These are phyloP conservation scores for Hippocampus guttulatus DNA, from an alignment of 2,113 vertebrate genomes.

Conservation along the genomic window DNA sequence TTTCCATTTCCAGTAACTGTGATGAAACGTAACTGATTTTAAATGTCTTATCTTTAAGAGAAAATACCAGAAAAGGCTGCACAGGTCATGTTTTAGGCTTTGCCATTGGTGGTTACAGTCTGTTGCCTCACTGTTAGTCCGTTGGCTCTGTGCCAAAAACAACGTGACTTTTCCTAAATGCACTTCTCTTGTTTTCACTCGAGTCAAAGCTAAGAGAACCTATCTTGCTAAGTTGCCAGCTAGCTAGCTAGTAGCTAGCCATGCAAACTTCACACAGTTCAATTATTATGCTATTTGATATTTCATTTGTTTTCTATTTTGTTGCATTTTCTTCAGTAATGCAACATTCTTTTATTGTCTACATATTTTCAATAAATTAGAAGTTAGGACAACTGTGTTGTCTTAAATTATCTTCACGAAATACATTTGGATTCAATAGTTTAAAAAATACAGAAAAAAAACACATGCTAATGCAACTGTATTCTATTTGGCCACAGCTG, in stretches of 20 bases:
- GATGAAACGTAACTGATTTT: not conserved
- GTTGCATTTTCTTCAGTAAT: no score
- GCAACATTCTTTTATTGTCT: no score
- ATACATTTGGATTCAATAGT: no score
- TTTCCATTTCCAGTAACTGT: not conserved
- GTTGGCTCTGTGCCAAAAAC: slow-evolving; percentile 35
- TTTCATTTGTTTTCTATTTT: no score
- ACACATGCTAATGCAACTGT: not conserved
- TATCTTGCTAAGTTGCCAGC: not conserved
- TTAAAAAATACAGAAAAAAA: not conserved
- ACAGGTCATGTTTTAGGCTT: not conserved
- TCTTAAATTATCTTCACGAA: no score
- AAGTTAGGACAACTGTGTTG: no score
- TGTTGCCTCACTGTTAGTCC: not conserved
- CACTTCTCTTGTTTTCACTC: not conserved
- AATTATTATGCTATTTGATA: no score
- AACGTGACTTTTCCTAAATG: slow-evolving; percentile 55
- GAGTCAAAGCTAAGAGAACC: no score
- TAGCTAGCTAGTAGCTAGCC: not conserved
- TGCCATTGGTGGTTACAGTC: slow-evolving; percentile 1
- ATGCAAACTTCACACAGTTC: not conserved
- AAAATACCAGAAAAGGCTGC: not conserved
- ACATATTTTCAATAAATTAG: no score
- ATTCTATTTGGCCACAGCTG: slow-evolving; percentile 41
- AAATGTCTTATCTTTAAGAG: not conserved